Evolutionary conservation across 2,888 invertebrate species (phyloP), one percentile per base, ranked within the genome.

Genomic region (Cryptus viduatorius): DNA sequence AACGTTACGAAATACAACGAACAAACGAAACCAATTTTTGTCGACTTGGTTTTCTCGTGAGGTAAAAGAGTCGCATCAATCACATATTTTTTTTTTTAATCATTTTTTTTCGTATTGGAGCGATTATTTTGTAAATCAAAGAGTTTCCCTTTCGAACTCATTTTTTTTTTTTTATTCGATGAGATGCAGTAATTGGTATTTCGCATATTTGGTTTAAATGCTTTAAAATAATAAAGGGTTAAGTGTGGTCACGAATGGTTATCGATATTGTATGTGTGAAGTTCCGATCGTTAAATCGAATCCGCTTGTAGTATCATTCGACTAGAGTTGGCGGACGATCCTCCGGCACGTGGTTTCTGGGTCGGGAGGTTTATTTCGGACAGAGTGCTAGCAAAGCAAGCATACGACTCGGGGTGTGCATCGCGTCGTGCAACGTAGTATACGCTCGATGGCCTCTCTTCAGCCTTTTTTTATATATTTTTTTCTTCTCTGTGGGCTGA

Each of bases 351-450:
- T 79, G 83, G 73, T 86, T 87, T 87, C 86, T 87, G 87, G 87
- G 87, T 87, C 87, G 84, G 76, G 65, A 79, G 79, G 87, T 83
- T 87, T 87, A 87, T 86, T 86, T 87, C 79, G 84, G 84, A 79
- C 71, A 16, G 68, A 84, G 77, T 84, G 80, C 80, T 73, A 84
- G 77, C 68, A 68, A 80, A 83, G 83, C 77, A 69, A 77, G 72
- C 76, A 68, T 80, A 69, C 59, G 46, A 69, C 46, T 31, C 69
- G 31, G 67, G n/a, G 46, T 48, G 69, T 69, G 78, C 46, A 69
- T 68, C 77, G 68, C 81, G 56, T 56, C 68, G 68, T 31, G 68
- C 48, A 48, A 37, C 42, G 72, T 53, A 64, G 67, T 59, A 78
- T 61, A 76, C 31, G 77, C 84, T 77, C 77, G 68, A 50, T 81